These are phyloP conservation scores for Promerops cafer DNA, from an alignment of 2,113 vertebrate genomes.

Conservation along the genomic window DNA sequence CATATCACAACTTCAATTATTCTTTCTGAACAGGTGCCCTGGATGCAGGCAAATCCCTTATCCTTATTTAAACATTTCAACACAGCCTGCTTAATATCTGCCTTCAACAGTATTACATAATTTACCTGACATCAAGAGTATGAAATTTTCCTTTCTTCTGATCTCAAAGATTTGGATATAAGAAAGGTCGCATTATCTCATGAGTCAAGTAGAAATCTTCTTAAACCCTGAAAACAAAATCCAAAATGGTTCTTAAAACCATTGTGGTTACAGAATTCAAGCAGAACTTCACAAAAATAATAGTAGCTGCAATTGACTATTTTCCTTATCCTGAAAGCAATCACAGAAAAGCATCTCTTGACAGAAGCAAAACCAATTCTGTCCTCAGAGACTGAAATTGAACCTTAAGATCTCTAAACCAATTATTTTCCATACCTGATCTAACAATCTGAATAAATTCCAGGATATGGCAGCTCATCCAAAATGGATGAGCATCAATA, in stretches of 20 bases:
- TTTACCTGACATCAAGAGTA: conserved; percentile 69
- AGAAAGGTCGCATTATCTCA: conserved; percentile 64
- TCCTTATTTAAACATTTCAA: background rate
- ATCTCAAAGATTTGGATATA: conserved; percentile 65
- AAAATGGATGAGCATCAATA: background rate
- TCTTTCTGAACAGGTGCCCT: background rate
- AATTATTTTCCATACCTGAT: background rate
- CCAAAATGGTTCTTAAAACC: conserved; percentile 67
- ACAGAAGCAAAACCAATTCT: background rate
- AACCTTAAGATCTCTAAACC: background rate
- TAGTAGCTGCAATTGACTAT: background rate
- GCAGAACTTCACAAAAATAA: conserved; percentile 41
- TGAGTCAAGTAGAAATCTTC: conserved; percentile 66
- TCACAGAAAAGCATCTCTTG: background rate
- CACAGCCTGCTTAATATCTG: background rate
- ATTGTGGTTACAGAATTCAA: conserved; percentile 57
- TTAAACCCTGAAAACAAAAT: conserved; percentile 67
- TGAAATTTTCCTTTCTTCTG: conserved; percentile 66
- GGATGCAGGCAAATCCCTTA: background rate
- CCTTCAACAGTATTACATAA: conserved; percentile 3
- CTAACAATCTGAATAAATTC: background rate
- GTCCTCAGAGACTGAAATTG: background rate
- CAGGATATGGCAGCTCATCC: background rate
- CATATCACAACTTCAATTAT: background rate
- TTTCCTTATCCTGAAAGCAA: background rate